Evolutionary conservation across 2,888 invertebrate species (phyloP), one percentile per base, ranked within the genome.

Genomic region (Harmothoe impar): DNA sequence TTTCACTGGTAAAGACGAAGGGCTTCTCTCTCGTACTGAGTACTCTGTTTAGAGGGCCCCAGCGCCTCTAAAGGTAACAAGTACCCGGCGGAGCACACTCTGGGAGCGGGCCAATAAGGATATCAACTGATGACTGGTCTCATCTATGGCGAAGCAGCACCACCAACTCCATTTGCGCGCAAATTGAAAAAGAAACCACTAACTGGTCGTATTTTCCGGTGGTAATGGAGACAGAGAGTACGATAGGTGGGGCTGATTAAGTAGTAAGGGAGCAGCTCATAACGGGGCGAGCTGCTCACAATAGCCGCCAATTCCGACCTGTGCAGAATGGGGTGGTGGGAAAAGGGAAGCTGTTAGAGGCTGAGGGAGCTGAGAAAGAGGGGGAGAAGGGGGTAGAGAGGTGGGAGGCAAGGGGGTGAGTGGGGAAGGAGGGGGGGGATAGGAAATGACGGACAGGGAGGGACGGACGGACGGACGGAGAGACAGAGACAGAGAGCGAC

Each of bases 121-220:
- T 81, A 81, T 81, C 81, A 81, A 81, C 81, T 81, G 81, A 81
- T 81, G 81, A 81, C 81, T 81, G 81, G 20, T 23, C 81, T 43
- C 81, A 81, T 33, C 81, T 43, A 23, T 72, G 72, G n/a, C 25
- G 72, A 72, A 72, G 72, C 31, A 23, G 20, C 29, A 25, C 72
- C 72, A 29, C 15, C 72, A 29, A 72, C 25, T 51, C 84, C 84
- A 84, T 84, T 84, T 84, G 84, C 17, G 35, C 5, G 51, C 84
- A 84, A 84, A 84, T 84, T 84, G 84, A 84, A 84, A 84, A 51
- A 51, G 84, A 84, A 84, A 84, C 84, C 35, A 23, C 84, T 25
- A 84, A 35, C 35, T 23, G 43, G 84, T 29, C 35, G 51, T 51
- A 84, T 84, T 43, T 43, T 51, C 84, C 84, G 12, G 25, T 20